Evolutionary conservation across 2,888 invertebrate genomes (phyloP).

Genomic region (Corythucha ciliata): DNA sequence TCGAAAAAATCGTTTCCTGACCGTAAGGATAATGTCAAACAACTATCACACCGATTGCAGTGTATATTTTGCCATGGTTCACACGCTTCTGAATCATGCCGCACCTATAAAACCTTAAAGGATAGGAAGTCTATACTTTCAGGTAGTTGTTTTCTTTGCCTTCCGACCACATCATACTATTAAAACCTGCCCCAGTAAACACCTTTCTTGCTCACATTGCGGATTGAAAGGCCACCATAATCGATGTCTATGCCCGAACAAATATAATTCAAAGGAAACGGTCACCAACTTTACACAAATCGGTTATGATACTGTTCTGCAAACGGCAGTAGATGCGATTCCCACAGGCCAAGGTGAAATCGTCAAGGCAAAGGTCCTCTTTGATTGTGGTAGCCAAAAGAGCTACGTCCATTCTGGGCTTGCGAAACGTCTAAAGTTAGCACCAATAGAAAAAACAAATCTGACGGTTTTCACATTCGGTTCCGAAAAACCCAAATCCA

Average conservation of each 20-base stretch:
- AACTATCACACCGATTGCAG: no score
- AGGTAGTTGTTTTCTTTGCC: no score
- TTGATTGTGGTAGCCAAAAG: no score
- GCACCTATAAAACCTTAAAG: no score
- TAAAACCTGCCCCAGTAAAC: no score
- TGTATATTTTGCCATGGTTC: conserved; percentile 2
- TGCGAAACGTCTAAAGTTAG: not conserved
- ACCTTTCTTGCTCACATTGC: conserved; percentile 3
- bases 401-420: not conserved
- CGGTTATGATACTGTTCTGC: not conserved
- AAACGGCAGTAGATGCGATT: not conserved
- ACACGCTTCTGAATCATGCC: not conserved
- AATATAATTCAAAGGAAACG: not conserved
- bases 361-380: not conserved
- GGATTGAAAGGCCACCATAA: not conserved
- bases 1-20: no score
- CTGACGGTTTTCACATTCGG: conserved; percentile 2
- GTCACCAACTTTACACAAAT: not conserved
- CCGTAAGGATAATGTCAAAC: no score
- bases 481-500: not conserved
- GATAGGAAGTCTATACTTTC: no score
- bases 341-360: not conserved
- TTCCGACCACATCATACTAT: no score
- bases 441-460: not conserved
- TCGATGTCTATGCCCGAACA: not conserved